Evolutionary conservation across 1,140 invertebrate species (phyloP).

Genomic region (Drosophila navojoa): DNA sequence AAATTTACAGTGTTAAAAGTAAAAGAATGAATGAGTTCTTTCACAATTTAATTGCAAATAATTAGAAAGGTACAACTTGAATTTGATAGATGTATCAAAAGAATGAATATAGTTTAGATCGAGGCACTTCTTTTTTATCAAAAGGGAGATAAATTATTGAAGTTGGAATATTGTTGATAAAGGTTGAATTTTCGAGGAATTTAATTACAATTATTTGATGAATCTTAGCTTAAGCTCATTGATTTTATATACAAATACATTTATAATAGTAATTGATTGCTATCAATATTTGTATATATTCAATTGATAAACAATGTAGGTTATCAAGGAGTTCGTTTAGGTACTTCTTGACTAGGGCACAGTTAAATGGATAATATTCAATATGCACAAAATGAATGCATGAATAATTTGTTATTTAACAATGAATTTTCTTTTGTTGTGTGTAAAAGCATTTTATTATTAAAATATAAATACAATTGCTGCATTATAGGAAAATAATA

Average conservation of each 20-base stretch:
- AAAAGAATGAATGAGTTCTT: background rate
- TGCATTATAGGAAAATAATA: slow-evolving; percentile 6
- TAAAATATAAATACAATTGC: slow-evolving; percentile 19
- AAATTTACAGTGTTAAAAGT: slow-evolving; percentile 10
- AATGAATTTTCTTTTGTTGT: background rate
- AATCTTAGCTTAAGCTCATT: background rate
- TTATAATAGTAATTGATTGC: too few relatives aligned
- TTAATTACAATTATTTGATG: background rate
- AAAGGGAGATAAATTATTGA: too few relatives aligned
- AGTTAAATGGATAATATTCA: background rate
- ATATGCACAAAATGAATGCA: background rate
- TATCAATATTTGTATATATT: too few relatives aligned
- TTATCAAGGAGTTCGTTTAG: too few relatives aligned
- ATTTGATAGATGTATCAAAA: background rate
- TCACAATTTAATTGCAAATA: background rate
- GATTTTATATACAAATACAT: too few relatives aligned
- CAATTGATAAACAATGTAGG: too few relatives aligned
- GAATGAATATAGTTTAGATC: too few relatives aligned
- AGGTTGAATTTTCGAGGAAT: background rate
- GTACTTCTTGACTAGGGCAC: too few relatives aligned
- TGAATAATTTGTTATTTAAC: too few relatives aligned
- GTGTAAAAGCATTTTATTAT: slow-evolving; percentile 38
- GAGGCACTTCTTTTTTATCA: too few relatives aligned
- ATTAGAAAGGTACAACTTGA: background rate
- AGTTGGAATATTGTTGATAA: too few relatives aligned